These are phyloP conservation scores for Achatina immaculata DNA, from an alignment of 1,140 invertebrate species.

Conservation along the genomic window DNA sequence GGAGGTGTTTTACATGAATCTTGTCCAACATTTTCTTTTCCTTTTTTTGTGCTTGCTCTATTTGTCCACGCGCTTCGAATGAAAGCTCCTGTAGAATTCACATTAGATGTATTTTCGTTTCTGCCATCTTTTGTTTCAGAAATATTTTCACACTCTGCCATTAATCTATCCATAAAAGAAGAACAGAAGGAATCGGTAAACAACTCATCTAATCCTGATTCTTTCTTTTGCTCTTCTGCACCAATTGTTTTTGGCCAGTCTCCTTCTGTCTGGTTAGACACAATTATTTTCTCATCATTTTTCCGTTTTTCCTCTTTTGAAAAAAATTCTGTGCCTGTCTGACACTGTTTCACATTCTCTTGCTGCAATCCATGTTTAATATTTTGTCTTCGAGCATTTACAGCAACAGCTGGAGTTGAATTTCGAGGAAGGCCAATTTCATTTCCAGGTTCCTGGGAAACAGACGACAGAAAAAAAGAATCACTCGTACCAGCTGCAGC, in stretches of 20 bases:
- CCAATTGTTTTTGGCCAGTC: not conserved
- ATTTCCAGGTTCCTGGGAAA: not conserved
- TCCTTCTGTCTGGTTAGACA: not conserved
- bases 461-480: not conserved
- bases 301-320: not conserved
- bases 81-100: not conserved
- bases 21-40: not conserved
- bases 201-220: conserved; percentile 1
- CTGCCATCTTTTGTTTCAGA: not conserved
- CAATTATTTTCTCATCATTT: conserved; percentile 1
- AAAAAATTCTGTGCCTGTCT: not conserved
- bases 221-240: not conserved
- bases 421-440: not conserved
- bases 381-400: not conserved
- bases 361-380: too few species aligned
- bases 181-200: conserved; percentile 54
- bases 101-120: not conserved
- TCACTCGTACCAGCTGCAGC: not conserved
- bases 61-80: not conserved
- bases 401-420: not conserved
- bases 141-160: conserved; percentile 37
- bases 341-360: not conserved
- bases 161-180: conserved; percentile 56
- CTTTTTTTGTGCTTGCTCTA: not conserved
- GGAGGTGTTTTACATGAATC: not conserved